Percentiles rank a stretch among this genome's conserved stretches.
Conservation (phyloP, 1,140 invertebrate genomes). For the Drosophila asahinai region DNA sequence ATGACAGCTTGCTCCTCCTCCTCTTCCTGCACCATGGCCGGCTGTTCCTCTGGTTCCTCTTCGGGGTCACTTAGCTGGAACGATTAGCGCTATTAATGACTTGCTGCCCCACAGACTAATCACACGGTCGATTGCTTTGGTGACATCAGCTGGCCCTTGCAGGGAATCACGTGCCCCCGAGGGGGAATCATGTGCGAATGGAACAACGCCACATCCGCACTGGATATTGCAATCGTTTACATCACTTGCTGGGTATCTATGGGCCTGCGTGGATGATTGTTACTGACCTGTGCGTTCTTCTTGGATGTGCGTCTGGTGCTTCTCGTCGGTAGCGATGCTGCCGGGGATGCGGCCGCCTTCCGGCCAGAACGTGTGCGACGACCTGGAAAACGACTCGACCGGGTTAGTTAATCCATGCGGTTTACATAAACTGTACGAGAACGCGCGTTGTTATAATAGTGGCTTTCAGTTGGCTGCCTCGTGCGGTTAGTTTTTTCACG, state of each 20-base stretch:
- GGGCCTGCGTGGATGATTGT: background rate
- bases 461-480: constrained; percentile 39
- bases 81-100: background rate
- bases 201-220: constrained; percentile 83
- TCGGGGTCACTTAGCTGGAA: constrained; percentile 70
- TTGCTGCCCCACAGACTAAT: background rate
- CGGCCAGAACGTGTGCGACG: constrained; percentile 80
- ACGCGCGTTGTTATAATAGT: constrained; percentile 15
- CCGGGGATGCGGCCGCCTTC: constrained; percentile 42
- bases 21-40: constrained; percentile 35
- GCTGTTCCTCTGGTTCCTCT: constrained; percentile 40
- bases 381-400: constrained; percentile 42
- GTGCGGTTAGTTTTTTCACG: constrained; percentile 47
- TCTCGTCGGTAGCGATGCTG: constrained; percentile 40
- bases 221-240: constrained; percentile 66
- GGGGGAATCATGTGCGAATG: constrained; percentile 73
- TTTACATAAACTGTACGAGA: constrained; percentile 30
- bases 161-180: constrained; percentile 64
- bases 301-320: constrained; percentile 69
- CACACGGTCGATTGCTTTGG: background rate
- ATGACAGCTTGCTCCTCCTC: constrained; percentile 33
- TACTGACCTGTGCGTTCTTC: constrained; percentile 75
- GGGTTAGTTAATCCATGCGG: constrained; percentile 12
- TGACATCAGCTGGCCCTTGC: constrained; percentile 85
- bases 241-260: constrained; percentile 50